Percentiles rank a stretch among this genome's conserved stretches.
Conservation (phyloP, 2,113 vertebrate genomes). For the Ursus arctos region DNA sequence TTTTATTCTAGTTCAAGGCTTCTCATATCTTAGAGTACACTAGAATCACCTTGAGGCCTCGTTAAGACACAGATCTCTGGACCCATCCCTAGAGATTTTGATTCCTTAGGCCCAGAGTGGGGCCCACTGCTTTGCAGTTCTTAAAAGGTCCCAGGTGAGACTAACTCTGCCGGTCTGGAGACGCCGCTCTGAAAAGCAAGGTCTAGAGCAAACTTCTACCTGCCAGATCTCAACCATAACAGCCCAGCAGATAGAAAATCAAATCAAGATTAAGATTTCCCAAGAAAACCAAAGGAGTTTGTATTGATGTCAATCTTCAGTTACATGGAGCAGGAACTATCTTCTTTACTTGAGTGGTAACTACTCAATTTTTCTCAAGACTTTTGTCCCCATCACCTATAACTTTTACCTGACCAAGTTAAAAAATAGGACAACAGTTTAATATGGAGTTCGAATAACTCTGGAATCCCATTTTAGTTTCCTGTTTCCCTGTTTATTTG, state of each 20-base stretch:
- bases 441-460: background rate
- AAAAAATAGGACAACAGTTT: background rate
- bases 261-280: conserved; percentile 12
- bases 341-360: background rate
- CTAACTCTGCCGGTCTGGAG: background rate
- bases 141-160: background rate
- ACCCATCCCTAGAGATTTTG: background rate
- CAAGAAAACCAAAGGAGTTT: background rate
- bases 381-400: background rate
- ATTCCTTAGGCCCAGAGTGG: background rate
- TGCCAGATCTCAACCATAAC: background rate
- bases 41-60: background rate
- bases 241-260: background rate
- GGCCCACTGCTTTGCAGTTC: background rate
- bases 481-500: background rate
- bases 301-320: background rate
- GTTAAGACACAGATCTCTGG: background rate
- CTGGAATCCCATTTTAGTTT: background rate
- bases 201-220: background rate
- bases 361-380: background rate
- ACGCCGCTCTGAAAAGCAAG: background rate
- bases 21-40: background rate
- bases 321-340: background rate
- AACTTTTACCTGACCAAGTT: conserved; percentile 2
- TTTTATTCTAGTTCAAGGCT: background rate